Percentiles rank a stretch among this genome's conserved stretches.
Conservation (phyloP, 2,797 vertebrate species). For the Toxotes lorentzi region DNA sequence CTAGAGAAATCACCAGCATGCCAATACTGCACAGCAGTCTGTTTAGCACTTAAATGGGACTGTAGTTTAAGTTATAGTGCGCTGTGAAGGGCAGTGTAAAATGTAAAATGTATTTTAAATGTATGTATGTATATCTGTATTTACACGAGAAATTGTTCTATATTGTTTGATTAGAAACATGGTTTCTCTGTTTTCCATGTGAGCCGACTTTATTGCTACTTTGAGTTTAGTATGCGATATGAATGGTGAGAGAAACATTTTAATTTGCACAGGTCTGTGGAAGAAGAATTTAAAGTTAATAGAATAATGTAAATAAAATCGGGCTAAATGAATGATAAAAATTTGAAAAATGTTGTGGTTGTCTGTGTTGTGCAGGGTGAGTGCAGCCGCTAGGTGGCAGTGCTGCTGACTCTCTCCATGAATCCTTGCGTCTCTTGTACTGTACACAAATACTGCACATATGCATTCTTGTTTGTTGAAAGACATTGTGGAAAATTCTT, state of each 20-base stretch:
- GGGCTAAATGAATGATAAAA: too few species aligned
- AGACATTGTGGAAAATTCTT: background rate
- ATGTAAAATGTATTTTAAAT: too few species aligned
- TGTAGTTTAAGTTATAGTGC: background rate
- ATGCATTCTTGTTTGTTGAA: background rate
- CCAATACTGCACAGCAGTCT: background rate
- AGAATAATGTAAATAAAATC: too few species aligned
- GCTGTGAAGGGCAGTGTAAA: too few species aligned
- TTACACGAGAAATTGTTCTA: background rate
- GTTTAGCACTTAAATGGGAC: background rate
- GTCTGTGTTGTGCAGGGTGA: background rate
- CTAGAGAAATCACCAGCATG: too few species aligned
- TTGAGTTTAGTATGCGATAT: background rate
- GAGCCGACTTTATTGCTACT: background rate
- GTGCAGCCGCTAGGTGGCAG: constrained; percentile 28
- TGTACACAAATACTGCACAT: background rate
- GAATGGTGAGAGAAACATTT: background rate
- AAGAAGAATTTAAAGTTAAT: background rate
- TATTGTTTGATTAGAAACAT: too few species aligned
- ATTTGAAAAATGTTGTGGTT: too few species aligned
- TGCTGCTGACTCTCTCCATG: background rate
- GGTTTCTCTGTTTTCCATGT: background rate
- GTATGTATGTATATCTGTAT: background rate
- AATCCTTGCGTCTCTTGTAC: background rate
- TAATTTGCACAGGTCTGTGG: background rate